Conservation (phyloP, 1,140 invertebrate species). For the Conopomorpha cramerella region DNA sequence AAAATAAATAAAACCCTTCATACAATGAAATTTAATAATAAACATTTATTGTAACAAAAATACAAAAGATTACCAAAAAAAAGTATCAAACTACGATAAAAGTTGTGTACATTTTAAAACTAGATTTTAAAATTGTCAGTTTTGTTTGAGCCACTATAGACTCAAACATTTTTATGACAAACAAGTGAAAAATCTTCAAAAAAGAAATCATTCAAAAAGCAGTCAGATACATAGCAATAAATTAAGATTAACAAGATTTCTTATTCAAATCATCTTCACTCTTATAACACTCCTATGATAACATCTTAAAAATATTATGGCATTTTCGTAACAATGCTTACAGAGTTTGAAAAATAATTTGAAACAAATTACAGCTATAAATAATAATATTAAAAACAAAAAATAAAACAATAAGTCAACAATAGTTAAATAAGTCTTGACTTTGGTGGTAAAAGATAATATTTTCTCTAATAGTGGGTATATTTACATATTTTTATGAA, state of each 20-base stretch:
- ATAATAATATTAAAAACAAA: too few species aligned
- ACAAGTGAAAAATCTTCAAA: conserved; percentile 51
- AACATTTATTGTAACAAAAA: conserved; percentile 2
- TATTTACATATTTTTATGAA: not conserved
- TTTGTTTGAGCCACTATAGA: too few species aligned
- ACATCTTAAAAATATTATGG: conserved; percentile 50
- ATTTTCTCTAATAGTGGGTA: not conserved
- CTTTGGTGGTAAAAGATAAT: conserved; percentile 24
- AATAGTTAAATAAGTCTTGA: conserved; percentile 17
- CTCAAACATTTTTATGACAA: too few species aligned
- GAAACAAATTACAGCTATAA: too few species aligned
- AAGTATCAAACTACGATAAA: not conserved
- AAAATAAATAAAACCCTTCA: not conserved
- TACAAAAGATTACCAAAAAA: conserved; percentile 4
- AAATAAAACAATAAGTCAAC: conserved; percentile 8
- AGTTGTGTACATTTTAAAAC: conserved; percentile 4
- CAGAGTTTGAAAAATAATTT: too few species aligned
- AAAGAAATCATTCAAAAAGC: conserved; percentile 29
- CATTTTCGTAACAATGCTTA: conserved; percentile 28
- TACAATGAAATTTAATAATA: not conserved
- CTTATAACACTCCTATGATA: conserved; percentile 21
- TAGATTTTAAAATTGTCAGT: conserved; percentile 12
- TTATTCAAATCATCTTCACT: conserved; percentile 48
- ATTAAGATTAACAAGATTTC: conserved; percentile 22
- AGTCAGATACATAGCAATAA: conserved; percentile 13